A percentile compares a stretch with the other conserved stretches of the same genome.
These are phyloP conservation scores for Irena cyanogastra DNA, from an alignment of 2,113 vertebrate species.

Conservation along the genomic window DNA sequence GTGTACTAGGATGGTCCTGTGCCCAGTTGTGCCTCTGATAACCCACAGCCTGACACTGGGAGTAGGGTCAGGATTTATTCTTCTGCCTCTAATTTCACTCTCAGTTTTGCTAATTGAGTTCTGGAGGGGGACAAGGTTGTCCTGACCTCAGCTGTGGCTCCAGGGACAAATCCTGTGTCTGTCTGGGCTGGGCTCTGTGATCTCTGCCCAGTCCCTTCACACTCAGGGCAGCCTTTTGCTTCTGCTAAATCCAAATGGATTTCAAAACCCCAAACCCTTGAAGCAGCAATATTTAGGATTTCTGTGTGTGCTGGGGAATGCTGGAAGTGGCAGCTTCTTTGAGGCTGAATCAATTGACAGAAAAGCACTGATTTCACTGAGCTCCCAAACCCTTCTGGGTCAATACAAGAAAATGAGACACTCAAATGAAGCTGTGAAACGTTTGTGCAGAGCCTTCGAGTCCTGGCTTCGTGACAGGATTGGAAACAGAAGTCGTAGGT, in stretches of 20 bases:
- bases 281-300: neutral
- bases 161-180: neutral
- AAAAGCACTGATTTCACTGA: neutral
- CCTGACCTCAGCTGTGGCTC: neutral
- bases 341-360: neutral
- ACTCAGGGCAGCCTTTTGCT: neutral
- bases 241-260: neutral
- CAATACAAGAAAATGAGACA: neutral
- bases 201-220: neutral
- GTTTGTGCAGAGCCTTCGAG: neutral
- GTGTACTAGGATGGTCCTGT: neutral
- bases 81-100: neutral
- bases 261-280: neutral
- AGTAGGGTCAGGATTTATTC: neutral
- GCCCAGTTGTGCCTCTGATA: neutral
- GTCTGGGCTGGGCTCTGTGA: neutral
- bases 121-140: neutral
- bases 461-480: neutral
- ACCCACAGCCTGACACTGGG: rapidly evolving
- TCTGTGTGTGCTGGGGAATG: neutral
- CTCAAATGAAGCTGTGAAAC: neutral
- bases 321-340: neutral
- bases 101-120: neutral
- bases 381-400: neutral
- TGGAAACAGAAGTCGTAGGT: neutral